Evolutionary conservation across 2,888 invertebrate species (phyloP).

Genomic region (Drosophila fungiperda): DNA sequence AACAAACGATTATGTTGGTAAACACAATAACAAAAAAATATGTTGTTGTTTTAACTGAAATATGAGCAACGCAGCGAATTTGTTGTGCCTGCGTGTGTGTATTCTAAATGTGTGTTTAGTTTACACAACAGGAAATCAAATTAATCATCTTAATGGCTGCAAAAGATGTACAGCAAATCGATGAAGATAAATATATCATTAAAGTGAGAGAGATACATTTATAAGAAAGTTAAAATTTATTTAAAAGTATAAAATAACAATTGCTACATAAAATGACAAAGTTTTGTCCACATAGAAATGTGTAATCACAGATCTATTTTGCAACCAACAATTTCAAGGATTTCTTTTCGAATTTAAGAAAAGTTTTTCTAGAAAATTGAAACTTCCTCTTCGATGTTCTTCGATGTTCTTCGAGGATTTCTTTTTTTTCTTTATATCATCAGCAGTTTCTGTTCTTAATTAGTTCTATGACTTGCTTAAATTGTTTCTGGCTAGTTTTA

Average conservation of each 20-base stretch:
- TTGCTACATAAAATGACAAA: neutral
- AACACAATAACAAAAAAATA: slow-evolving; percentile 9
- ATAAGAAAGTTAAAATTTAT: neutral
- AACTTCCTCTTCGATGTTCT: neutral
- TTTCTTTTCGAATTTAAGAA: neutral
- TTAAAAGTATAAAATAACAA: neutral
- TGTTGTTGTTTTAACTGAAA: slow-evolving; percentile 44
- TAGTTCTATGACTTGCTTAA: neutral
- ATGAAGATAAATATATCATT: neutral
- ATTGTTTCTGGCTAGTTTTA: neutral
- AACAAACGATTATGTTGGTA: slow-evolving; percentile 53
- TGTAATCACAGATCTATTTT: neutral
- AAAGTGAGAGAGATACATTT: neutral
- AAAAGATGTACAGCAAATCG: neutral
- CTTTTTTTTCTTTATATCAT: neutral
- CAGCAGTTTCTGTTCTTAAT: neutral
- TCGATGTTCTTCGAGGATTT: neutral
- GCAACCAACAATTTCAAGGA: neutral
- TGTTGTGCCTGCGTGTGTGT: neutral
- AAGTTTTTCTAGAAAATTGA: too few species aligned
- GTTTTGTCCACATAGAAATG: too few species aligned
- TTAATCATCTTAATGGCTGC: neutral
- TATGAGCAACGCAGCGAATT: slow-evolving; percentile 23
- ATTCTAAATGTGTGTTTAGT: neutral
- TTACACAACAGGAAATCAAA: slow-evolving; percentile 16